Evolutionary conservation across 92 coral and sea anemone species (phyloP).

Genomic region (Blastomussa wellsi): DNA sequence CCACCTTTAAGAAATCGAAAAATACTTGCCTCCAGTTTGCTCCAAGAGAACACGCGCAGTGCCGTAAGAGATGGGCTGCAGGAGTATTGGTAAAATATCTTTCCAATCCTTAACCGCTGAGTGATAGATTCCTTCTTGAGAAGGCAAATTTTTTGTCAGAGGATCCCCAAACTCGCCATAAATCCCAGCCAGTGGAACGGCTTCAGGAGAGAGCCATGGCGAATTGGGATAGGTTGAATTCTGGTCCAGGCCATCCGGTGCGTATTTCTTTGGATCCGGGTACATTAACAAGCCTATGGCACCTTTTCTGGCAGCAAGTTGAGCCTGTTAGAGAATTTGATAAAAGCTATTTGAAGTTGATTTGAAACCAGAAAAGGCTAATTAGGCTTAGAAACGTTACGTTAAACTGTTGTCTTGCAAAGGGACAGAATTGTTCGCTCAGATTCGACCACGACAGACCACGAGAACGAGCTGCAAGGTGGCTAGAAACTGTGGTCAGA

Average conservation of each 20-base stretch:
- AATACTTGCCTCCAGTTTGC: slow-evolving; percentile 69
- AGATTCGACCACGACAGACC: no score
- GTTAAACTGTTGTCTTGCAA: no score
- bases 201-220: slow-evolving; percentile 75
- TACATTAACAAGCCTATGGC: slow-evolving; percentile 70
- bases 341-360: background rate
- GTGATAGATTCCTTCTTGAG: slow-evolving; percentile 76
- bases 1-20: background rate
- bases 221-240: slow-evolving; percentile 65
- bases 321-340: background rate
- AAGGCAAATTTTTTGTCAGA: slow-evolving; percentile 67
- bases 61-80: slow-evolving; percentile 86
- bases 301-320: slow-evolving; percentile 48
- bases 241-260: slow-evolving; percentile 44
- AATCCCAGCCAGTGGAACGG: slow-evolving; percentile 56
- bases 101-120: slow-evolving; percentile 40
- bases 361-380: background rate
- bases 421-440: no score
- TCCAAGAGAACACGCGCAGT: slow-evolving; percentile 66
- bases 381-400: no score
- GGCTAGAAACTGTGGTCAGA: no score
- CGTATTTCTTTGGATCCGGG: slow-evolving; percentile 68
- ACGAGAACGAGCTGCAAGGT: no score
- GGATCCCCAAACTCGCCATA: slow-evolving; percentile 73
- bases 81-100: slow-evolving; percentile 61